Evolutionary conservation across 2,888 invertebrate species (phyloP).

Genomic region (Ochropleura leucogaster): DNA sequence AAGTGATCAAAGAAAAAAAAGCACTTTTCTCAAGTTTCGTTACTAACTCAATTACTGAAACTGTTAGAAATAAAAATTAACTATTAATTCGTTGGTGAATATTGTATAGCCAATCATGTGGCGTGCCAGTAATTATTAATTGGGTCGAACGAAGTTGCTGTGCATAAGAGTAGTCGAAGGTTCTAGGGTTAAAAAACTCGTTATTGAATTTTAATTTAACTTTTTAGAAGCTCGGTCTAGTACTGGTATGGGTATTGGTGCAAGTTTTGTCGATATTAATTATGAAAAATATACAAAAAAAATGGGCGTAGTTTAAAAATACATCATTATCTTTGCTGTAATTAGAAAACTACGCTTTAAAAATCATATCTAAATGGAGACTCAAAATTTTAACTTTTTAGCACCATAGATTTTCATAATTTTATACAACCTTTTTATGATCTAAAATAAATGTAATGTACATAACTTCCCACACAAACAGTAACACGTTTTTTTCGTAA

Average conservation of each 20-base stretch:
- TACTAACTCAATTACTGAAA: slow-evolving; percentile 49
- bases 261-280: neutral
- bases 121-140: slow-evolving; percentile 52
- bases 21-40: slow-evolving; percentile 20
- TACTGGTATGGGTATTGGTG: neutral
- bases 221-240: slow-evolving; percentile 3
- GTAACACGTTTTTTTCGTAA: too few species aligned
- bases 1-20: slow-evolving; percentile 48
- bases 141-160: slow-evolving; percentile 30
- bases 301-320: neutral
- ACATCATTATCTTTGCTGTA: neutral
- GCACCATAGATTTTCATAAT: too few species aligned
- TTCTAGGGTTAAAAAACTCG: slow-evolving; percentile 28
- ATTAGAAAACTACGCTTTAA: neutral
- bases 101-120: slow-evolving; percentile 50
- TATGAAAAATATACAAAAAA: neutral
- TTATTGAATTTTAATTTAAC: slow-evolving; percentile 15
- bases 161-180: slow-evolving; percentile 17
- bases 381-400: too few species aligned
- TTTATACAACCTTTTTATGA: too few species aligned
- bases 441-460: too few species aligned
- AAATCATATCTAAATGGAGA: neutral
- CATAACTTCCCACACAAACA: too few species aligned
- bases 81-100: slow-evolving; percentile 53
- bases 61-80: slow-evolving; percentile 46